Base-by-base conservation (phyloP, 1,140 invertebrate species). In the Eufriesea mexicana region DNA sequence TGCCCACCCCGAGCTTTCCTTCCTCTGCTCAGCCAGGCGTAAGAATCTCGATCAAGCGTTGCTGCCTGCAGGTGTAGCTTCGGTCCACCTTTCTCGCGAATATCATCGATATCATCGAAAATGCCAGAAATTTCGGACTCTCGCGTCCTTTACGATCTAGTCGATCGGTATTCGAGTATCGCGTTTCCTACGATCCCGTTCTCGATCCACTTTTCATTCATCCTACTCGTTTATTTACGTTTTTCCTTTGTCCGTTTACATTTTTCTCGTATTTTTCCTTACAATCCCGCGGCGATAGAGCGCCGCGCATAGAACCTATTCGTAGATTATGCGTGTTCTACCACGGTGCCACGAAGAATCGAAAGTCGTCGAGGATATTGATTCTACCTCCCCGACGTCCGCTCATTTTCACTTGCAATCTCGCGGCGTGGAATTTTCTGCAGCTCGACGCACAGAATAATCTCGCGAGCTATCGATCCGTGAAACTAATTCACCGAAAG, bases 401-500 rank as follows among this genome's bases (percentile, higher is more conserved):
- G 55, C 23, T 71, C 68, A 62, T 62, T 57, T 76, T 51, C 62
- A 23, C 66, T 67, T 14, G 71, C 54, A 49, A 28, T 49, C 55
- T 35, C 47, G 25, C 10, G 57, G 71, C 54, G 55, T 42, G 28
- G 42, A 79, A 59, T 59, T 57, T 57, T 45, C 45, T 59, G 71
- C 55, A 57, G 55, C 68, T 49, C 78, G 55, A 66, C 62, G 25
- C 35, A 18, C 20, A 6, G 47, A 54, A 78, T 71, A 71, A 78
- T 82, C 54, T 82, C 47, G 35, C 75, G 28, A 62, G 66, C 23
- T 83, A 62, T 83, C 67, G 81, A 83, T 83, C 67, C 66, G 45
- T 71, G 73, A 83, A 81, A 80, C 68, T 80, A 59, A 79, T 79
- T 67, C 78, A 59, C 51, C 25, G 35, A 28, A 51, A n/a, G 23